phyloP scores from a whole-genome alignment of 1,140 invertebrate genomes.

The Drosophila orena region DNA sequence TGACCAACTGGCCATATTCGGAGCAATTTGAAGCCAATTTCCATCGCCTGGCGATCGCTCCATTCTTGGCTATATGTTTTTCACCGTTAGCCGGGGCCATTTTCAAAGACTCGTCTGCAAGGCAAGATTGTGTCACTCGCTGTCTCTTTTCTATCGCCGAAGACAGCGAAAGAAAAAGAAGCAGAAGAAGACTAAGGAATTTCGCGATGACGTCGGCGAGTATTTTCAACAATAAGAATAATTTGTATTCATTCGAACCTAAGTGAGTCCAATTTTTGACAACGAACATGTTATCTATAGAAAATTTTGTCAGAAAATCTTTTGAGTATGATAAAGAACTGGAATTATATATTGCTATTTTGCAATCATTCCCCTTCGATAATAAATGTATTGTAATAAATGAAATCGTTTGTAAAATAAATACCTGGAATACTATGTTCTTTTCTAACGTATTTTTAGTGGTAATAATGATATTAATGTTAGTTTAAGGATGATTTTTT shows the following conservation, averaged over 20 bases:
- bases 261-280: not conserved
- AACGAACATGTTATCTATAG: not conserved
- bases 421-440: too few relatives aligned
- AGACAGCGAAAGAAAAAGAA: slow-evolving; percentile 6
- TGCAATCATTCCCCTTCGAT: too few relatives aligned
- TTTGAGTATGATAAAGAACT: too few relatives aligned
- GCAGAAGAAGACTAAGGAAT: slow-evolving; percentile 25
- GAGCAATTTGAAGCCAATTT: slow-evolving; percentile 37
- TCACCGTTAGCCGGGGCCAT: slow-evolving; percentile 26
- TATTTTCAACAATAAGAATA: slow-evolving; percentile 29
- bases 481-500: not conserved
- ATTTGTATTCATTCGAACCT: not conserved
- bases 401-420: too few relatives aligned
- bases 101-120: slow-evolving; percentile 19
- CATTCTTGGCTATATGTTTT: slow-evolving; percentile 15
- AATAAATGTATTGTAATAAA: too few relatives aligned
- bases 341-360: too few relatives aligned
- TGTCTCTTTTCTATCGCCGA: slow-evolving; percentile 5
- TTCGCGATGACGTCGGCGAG: slow-evolving; percentile 56
- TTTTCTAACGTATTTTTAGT: too few relatives aligned
- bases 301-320: not conserved
- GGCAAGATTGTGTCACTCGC: slow-evolving; percentile 27
- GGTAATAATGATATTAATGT: not conserved
- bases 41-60: slow-evolving; percentile 29
- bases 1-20: slow-evolving; percentile 32